These are phyloP conservation scores for Ditylenchus weischeri DNA, from an alignment of 2,888 invertebrate genomes.

Conservation along the genomic window DNA sequence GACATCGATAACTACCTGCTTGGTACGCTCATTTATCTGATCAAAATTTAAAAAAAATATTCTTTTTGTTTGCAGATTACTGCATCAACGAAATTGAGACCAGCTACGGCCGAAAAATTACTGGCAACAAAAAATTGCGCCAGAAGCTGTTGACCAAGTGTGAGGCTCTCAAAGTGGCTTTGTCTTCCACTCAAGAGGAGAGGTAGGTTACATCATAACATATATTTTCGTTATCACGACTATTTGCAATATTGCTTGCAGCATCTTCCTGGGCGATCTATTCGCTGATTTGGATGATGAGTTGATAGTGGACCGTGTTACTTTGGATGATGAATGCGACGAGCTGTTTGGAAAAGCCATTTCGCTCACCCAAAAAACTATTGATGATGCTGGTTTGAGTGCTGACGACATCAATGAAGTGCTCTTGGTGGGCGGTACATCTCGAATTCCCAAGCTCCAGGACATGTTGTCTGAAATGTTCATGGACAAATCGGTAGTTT, in stretches of 20 bases:
- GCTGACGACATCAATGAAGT: slow-evolving; percentile 11
- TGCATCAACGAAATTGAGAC: slow-evolving; percentile 1
- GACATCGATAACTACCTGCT: slow-evolving; percentile 5
- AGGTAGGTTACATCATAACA: not conserved
- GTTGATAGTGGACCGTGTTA: not conserved
- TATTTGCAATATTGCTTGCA: not conserved
- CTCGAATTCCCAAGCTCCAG: not conserved
- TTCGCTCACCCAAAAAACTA: not conserved
- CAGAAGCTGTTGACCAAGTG: slow-evolving; percentile 5
- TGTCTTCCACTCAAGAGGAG: not conserved
- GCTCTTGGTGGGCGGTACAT: slow-evolving; percentile 14
- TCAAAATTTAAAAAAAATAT: not conserved
- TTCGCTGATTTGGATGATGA: slow-evolving; percentile 7
- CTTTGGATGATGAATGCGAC: slow-evolving; percentile 5
- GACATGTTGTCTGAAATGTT: slow-evolving; percentile 1
- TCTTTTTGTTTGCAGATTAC: not conserved
- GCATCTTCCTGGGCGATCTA: slow-evolving; percentile 8
- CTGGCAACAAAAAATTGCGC: not conserved
- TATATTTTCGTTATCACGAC: not conserved
- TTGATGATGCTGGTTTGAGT: not conserved
- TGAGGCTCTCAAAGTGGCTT: slow-evolving; percentile 1
- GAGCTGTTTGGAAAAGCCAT: slow-evolving; percentile 5
- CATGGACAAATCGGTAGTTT: not conserved
- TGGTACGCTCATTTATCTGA: not conserved
- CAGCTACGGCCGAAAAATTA: not conserved